A percentile compares a stretch with the other conserved stretches of the same genome.
Evolutionary conservation across 2,113 vertebrate genomes (phyloP).

Genomic region (Passer domesticus): DNA sequence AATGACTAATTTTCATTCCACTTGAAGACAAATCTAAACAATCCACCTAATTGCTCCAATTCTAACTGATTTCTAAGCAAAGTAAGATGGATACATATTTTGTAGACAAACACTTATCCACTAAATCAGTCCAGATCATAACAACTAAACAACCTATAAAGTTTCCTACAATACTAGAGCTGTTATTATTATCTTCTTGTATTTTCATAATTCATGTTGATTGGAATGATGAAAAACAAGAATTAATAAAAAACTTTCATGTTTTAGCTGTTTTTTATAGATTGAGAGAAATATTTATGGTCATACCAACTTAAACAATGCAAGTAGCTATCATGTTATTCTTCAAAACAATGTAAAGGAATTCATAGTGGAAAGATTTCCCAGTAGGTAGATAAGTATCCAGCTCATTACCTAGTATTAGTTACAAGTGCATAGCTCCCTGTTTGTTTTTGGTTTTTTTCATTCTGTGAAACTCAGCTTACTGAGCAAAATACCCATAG

Average conservation of each 20-base stretch:
- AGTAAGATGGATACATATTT: background rate
- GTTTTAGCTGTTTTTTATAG: background rate
- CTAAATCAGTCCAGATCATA: background rate
- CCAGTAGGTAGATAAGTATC: background rate
- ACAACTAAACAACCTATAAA: background rate
- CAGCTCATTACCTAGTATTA: background rate
- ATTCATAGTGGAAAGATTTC: background rate
- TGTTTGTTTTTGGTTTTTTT: background rate
- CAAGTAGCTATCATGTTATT: background rate
- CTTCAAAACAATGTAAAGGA: background rate
- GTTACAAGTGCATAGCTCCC: background rate
- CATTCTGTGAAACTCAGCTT: background rate
- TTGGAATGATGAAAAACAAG: background rate
- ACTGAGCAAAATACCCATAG: background rate
- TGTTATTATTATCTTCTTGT: background rate
- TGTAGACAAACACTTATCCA: background rate
- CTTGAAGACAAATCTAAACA: constrained; percentile 27
- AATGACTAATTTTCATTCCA: constrained; percentile 11
- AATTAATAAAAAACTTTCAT: background rate
- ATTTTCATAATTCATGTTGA: background rate
- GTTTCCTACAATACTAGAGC: background rate
- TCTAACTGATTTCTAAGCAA: constrained; percentile 3
- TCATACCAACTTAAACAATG: background rate
- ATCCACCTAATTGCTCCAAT: constrained; percentile 11
- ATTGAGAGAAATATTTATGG: background rate